phyloP scores from a whole-genome alignment of 2,797 vertebrate genomes.

The Hypotaenidia okinawae region DNA sequence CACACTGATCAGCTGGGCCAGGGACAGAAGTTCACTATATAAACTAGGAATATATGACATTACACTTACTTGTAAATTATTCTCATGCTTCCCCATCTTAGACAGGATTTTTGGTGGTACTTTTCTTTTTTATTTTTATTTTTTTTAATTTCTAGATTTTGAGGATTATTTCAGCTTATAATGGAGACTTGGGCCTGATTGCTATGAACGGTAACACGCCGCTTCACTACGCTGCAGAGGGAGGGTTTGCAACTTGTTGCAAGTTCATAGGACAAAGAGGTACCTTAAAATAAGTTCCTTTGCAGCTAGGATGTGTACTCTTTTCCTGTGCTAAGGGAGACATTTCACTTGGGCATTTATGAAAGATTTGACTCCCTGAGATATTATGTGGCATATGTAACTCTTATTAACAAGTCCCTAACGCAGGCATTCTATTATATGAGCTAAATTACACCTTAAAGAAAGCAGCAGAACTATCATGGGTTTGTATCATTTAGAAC shows the following conservation, averaged over 20 bases:
- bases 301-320: background rate
- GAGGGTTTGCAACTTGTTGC: constrained; percentile 87
- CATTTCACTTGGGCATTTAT: background rate
- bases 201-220: constrained; percentile 84
- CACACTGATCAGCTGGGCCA: background rate
- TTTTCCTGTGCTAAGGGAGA: background rate
- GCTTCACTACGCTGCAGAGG: constrained; percentile 87
- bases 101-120: background rate
- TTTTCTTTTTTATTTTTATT: constrained; percentile 59
- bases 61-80: background rate
- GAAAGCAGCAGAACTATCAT: background rate
- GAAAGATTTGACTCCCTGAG: background rate
- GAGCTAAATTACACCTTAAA: background rate
- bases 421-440: background rate
- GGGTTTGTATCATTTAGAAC: background rate
- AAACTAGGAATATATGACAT: background rate
- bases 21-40: background rate
- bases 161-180: constrained; percentile 81
- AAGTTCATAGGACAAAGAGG: constrained; percentile 94
- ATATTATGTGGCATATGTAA: background rate
- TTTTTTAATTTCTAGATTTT: constrained; percentile 72
- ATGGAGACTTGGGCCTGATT: constrained; percentile 83
- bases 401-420: background rate
- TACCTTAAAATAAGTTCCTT: constrained; percentile 62
- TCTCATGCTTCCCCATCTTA: background rate